Base-by-base conservation (phyloP, 2,113 vertebrate species). In the Charina bottae region DNA sequence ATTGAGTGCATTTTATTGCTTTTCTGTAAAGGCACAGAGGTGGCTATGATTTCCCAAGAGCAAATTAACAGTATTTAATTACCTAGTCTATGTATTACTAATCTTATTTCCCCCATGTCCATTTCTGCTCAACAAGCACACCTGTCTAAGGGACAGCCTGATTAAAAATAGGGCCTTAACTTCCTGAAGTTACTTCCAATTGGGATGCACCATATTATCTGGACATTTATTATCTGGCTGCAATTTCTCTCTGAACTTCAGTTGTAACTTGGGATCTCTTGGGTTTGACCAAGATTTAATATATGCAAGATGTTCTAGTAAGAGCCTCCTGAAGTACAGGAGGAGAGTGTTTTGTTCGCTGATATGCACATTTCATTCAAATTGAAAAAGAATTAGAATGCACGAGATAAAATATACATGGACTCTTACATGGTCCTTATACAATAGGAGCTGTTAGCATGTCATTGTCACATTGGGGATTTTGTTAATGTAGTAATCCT, bases 1-100 rank as follows among this genome's bases (percentile, higher is more conserved):
- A 90, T 78, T 91, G 90, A 85, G 17, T 91, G 90, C 89, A 90
- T 68, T 54, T 87, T 46, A 37, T 93, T 59, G 21, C 56, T 55
- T 53, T 90, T 49, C 46, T 17, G 85, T n/a, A 42, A 13, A 15
- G 64, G 54, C 37, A 6, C 37, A 84, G 24, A 83, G 59, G 33
- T 92, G 37, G 21, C 90, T 90, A 83, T 78, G 85, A 89, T 72
- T 89, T 72, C 54, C 83, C 54, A 19, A 53, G n/a, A 87, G 24
- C 53, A 64, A 89, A 85, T 42, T 55, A 62, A 33, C 28, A 83
- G 2, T 88, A 59, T 89, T 68, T 89, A 53, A 78, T 54, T 33
- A 46, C 42, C 4, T 62, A 84, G 64, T 17, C 72, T 89, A 42
- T 59, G 54, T 55, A 37, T 54, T 85, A 53, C 46, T 42, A 83